Conservation (phyloP, 2,888 invertebrate genomes). For the Marronus borbonicus region DNA sequence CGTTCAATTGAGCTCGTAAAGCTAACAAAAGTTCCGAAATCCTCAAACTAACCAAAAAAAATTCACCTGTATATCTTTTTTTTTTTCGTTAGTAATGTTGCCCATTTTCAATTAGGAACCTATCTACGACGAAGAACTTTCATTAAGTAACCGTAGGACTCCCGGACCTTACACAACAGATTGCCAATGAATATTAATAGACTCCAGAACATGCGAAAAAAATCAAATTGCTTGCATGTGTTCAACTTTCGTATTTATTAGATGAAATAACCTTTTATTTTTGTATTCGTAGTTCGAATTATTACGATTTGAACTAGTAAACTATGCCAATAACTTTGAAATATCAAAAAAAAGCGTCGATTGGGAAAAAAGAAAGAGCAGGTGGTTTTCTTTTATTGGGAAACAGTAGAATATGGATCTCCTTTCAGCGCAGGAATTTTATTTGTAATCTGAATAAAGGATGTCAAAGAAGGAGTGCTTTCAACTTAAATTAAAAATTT, state of each 20-base stretch:
- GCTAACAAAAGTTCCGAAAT: too few species aligned
- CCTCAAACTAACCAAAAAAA: too few species aligned
- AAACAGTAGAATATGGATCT: constrained; percentile 19
- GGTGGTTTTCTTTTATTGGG: background rate
- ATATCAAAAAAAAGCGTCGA: background rate
- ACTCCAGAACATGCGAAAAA: constrained; percentile 50
- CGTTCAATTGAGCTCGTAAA: too few species aligned
- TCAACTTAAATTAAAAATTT: constrained; percentile 37
- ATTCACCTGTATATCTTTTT: too few species aligned
- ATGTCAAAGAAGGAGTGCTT: constrained; percentile 2
- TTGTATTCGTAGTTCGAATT: background rate
- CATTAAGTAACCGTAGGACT: constrained; percentile 52
- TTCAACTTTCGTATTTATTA: too few species aligned
- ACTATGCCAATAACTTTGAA: too few species aligned
- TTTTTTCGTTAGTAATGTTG: constrained; percentile 48
- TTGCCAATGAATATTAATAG: constrained; percentile 56
- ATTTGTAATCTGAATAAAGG: constrained; percentile 35
- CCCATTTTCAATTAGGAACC: constrained; percentile 54
- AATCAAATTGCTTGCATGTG: constrained; percentile 52
- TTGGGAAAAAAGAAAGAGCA: background rate
- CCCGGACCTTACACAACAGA: constrained; percentile 53
- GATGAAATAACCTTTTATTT: background rate
- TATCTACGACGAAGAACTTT: constrained; percentile 50
- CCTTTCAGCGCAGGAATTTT: constrained; percentile 14
- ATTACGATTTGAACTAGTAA: constrained; percentile 2